These are phyloP conservation scores for Lycorma delicatula DNA, from an alignment of 1,140 invertebrate species.

Conservation along the genomic window DNA sequence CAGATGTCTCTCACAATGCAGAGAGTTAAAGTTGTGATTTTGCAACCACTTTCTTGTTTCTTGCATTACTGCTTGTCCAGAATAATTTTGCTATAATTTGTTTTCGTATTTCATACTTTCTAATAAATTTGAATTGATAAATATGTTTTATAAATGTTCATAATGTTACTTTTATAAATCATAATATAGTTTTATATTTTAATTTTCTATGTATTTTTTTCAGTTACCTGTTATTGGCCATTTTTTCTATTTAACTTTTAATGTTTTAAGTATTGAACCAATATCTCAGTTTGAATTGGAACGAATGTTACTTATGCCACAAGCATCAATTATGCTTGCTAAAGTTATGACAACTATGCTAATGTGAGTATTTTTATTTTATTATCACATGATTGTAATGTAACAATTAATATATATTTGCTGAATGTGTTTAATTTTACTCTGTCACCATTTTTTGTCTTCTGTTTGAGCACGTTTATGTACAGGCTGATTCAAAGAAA, in stretches of 20 bases:
- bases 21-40: no score
- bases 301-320: conserved; percentile 42
- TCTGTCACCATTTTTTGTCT: neutral
- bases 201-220: conserved; percentile 9
- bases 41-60: no score
- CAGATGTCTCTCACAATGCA: no score
- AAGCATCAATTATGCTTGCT: conserved; percentile 40
- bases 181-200: conserved; percentile 5
- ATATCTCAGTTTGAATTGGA: conserved; percentile 45
- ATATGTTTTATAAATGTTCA: no score
- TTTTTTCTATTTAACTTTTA: conserved; percentile 42
- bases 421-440: neutral
- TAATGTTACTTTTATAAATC: neutral
- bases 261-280: conserved; percentile 35
- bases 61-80: no score
- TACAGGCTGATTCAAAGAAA: no score
- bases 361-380: conserved; percentile 23
- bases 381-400: no score
- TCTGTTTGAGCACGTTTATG: neutral
- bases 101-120: no score
- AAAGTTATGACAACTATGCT: conserved; percentile 45
- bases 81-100: no score
- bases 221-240: conserved; percentile 39
- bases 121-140: no score
- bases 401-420: neutral